A percentile compares a stretch with the other conserved stretches of the same genome.
phyloP scores from a whole-genome alignment of 2,113 vertebrate species.

The Chelonoidis abingdonii region DNA sequence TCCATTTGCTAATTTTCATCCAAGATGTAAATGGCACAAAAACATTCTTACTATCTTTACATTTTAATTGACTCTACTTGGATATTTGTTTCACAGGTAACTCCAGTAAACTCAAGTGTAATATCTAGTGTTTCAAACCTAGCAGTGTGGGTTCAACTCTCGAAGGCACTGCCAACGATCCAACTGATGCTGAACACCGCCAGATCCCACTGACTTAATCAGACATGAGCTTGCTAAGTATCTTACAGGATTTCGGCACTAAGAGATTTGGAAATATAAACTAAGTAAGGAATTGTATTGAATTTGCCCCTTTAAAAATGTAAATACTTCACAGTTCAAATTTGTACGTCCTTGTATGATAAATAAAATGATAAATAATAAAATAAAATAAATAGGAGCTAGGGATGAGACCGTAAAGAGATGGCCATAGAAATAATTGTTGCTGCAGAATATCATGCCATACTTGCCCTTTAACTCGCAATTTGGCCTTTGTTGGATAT shows the following conservation, averaged over 20 bases:
- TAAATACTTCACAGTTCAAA: neutral
- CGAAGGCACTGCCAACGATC: neutral
- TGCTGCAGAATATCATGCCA: neutral
- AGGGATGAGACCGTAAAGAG: slow-evolving; percentile 1
- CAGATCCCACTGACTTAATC: neutral
- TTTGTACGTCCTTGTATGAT: neutral
- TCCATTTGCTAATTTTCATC: slow-evolving; percentile 12
- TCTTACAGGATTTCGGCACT: neutral
- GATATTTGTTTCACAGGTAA: neutral
- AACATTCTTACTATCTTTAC: neutral
- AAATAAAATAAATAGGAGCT: neutral
- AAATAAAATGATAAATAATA: too few relatives aligned
- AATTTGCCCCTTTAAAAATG: neutral
- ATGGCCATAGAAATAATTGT: neutral
- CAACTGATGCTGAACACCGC: neutral
- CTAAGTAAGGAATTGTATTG: neutral
- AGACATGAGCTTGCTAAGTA: neutral
- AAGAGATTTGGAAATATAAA: neutral
- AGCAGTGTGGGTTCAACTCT: neutral
- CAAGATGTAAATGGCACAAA: neutral
- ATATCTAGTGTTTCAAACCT: neutral
- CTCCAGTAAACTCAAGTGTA: neutral
- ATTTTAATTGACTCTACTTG: neutral
- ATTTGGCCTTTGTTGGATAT: neutral
- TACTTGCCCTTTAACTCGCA: neutral